These are phyloP conservation scores for Drosophila setosimentum DNA, from an alignment of 2,888 invertebrate genomes.

Conservation along the genomic window DNA sequence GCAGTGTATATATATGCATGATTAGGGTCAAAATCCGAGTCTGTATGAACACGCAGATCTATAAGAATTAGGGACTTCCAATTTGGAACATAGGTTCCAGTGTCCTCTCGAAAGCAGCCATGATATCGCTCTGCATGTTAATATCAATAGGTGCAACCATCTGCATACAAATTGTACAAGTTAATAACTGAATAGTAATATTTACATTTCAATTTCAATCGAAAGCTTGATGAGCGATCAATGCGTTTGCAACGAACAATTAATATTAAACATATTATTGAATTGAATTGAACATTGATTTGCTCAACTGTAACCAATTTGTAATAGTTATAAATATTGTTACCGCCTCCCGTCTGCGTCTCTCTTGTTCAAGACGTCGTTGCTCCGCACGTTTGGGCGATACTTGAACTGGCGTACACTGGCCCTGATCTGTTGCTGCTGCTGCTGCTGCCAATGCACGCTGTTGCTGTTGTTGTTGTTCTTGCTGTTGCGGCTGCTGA, in stretches of 20 bases:
- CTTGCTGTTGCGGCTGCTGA: too few species aligned
- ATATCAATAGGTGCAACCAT: constrained; percentile 98
- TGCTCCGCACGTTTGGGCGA: constrained; percentile 92
- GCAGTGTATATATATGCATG: too few species aligned
- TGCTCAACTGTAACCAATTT: not conserved
- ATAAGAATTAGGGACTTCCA: too few species aligned
- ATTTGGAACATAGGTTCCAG: too few species aligned
- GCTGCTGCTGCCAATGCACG: too few species aligned
- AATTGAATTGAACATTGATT: not conserved
- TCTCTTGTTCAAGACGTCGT: constrained; percentile 94
- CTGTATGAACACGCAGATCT: too few species aligned
- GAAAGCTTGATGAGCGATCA: not conserved
- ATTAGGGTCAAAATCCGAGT: too few species aligned
- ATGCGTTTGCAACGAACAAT: not conserved
- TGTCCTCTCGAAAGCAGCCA: constrained; percentile 99
- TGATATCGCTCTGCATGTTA: constrained; percentile 99
- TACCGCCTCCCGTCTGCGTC: constrained; percentile 94
- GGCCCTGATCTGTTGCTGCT: constrained; percentile 84
- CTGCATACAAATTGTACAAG: constrained; percentile 85
- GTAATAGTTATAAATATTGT: not conserved
- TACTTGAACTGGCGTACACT: constrained; percentile 84
- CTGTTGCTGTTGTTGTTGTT: too few species aligned
- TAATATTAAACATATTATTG: too few species aligned
- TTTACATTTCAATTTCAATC: too few species aligned
- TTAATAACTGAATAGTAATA: not conserved